phyloP scores from a whole-genome alignment of 2,797 vertebrate species.

The Paedocypris micromegethes region DNA sequence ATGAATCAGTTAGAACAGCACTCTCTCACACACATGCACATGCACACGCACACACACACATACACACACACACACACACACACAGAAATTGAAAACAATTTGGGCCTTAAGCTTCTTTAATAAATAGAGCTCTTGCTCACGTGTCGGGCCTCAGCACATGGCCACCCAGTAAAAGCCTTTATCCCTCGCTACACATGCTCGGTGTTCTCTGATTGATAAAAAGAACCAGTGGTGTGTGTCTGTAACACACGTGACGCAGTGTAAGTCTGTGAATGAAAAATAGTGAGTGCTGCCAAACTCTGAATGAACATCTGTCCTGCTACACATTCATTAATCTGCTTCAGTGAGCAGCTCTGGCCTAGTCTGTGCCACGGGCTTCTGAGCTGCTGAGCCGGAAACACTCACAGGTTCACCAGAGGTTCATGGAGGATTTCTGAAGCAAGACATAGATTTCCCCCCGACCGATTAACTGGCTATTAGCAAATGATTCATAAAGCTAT shows the following conservation, averaged over 20 bases:
- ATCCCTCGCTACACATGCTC: constrained; percentile 57
- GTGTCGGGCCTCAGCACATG: constrained; percentile 15
- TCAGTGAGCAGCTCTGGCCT: constrained; percentile 17
- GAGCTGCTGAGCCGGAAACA: constrained; percentile 7
- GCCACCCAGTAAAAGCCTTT: constrained; percentile 36
- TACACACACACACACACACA: neutral
- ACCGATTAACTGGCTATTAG: neutral
- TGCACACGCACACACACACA: too few relatives aligned
- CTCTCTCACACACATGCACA: too few relatives aligned
- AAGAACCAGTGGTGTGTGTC: constrained; percentile 44
- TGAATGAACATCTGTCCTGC: constrained; percentile 62
- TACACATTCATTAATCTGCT: constrained; percentile 44
- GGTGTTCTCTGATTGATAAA: constrained; percentile 64
- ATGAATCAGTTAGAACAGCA: too few relatives aligned
- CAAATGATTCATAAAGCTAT: too few relatives aligned
- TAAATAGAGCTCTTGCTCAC: constrained; percentile 22
- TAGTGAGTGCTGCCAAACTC: constrained; percentile 44
- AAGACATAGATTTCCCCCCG: neutral
- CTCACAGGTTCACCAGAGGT: constrained; percentile 6
- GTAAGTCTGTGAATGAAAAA: constrained; percentile 53
- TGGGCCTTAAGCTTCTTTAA: constrained; percentile 49
- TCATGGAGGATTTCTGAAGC: constrained; percentile 1
- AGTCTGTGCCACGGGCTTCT: neutral
- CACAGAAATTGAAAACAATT: constrained; percentile 42
- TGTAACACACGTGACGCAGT: constrained; percentile 56